Base-by-base conservation (phyloP, 1,140 invertebrate genomes). In the Sinonovacula constricta region DNA sequence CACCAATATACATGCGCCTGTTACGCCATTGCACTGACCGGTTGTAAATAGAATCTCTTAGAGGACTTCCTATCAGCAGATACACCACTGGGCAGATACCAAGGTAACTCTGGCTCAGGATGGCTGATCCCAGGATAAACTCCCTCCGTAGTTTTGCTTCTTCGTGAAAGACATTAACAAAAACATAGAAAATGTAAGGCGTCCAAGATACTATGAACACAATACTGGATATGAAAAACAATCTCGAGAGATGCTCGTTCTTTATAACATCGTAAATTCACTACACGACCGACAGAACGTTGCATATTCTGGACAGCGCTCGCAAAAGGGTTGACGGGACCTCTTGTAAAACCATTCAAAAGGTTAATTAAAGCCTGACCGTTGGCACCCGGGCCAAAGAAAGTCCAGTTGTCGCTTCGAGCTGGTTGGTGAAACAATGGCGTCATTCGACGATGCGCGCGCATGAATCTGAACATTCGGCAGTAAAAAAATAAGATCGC, bases 381-480 rank as follows among this genome's bases (percentile, higher is more conserved):
- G 57, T 86, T 87, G 2, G 86, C 86, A 22, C 88, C 88, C 0
- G 83, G 87, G 0, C 86, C 88, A 22, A 88, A 79, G 68, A 90
- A 90, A 4, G 85, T 84, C 88, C 88, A 90, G 68, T 85, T 86
- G 53, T 71, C 74, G 60, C 88, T 89, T 10, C 81, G 75, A 4
- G 88, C 83, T 4, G 88, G 86, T 39, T 82, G 75, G 34, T 84
- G 82, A 14, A 81, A 66, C n/a, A 90, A 45, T 1, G 88, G 88
- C 14, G 82, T 62, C 87, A 90, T 88, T 30, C 77, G 80, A 12
- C 88, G 84, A 68, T 88, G 88, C 14, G 81, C 68, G 12, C 88
- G 75, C 33, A 88, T 80, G 63, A 88, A 89, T 28, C 85, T 24
- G 56, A 89, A 86, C 60, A 90, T 81, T n/a, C 86, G 79, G 39